Conservation (phyloP, 2,888 invertebrate genomes). For the Listrodromus nycthemerus region DNA sequence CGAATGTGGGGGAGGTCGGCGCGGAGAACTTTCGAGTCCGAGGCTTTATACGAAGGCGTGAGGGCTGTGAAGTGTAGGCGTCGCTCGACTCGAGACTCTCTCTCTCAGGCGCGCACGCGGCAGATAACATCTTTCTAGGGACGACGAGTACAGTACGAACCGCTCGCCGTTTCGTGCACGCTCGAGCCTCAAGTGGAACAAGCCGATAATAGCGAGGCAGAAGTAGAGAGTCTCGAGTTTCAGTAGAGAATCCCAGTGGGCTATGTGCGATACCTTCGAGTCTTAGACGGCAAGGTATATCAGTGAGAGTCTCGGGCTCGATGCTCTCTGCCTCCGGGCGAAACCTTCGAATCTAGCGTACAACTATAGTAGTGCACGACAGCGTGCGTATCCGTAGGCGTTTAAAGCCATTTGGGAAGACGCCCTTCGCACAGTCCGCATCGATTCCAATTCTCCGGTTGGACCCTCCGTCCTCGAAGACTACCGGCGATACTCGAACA, state of each 20-base stretch:
- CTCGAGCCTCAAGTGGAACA: constrained; percentile 67
- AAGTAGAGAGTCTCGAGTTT: constrained; percentile 60
- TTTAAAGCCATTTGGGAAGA: constrained; percentile 66
- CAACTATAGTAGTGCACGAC: constrained; percentile 14
- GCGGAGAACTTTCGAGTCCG: constrained; percentile 60
- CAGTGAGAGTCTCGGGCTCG: constrained; percentile 37
- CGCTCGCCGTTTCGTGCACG: constrained; percentile 62
- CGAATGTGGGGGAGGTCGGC: constrained; percentile 22
- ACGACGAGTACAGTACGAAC: constrained; percentile 47
- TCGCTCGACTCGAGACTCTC: constrained; percentile 41
- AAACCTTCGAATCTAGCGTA: constrained; percentile 49
- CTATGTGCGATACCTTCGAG: constrained; percentile 67
- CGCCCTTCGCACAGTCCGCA: constrained; percentile 63
- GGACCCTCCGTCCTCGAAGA: constrained; percentile 6
- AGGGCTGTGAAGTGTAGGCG: constrained; percentile 41
- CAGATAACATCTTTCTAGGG: constrained; percentile 62
- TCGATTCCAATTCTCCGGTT: constrained; percentile 64
- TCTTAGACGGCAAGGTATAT: constrained; percentile 48
- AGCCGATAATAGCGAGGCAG: constrained; percentile 67
- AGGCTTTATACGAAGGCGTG: constrained; percentile 35
- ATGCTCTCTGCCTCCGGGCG: constrained; percentile 55
- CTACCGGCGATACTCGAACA: constrained; percentile 49
- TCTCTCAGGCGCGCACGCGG: constrained; percentile 9
- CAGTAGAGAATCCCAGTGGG: constrained; percentile 50
- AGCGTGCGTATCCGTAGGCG: constrained; percentile 58